Evolutionary conservation across 2,797 vertebrate genomes (phyloP), one percentile per base, ranked within the genome.

Genomic region (Peromyscus attwateri): DNA sequence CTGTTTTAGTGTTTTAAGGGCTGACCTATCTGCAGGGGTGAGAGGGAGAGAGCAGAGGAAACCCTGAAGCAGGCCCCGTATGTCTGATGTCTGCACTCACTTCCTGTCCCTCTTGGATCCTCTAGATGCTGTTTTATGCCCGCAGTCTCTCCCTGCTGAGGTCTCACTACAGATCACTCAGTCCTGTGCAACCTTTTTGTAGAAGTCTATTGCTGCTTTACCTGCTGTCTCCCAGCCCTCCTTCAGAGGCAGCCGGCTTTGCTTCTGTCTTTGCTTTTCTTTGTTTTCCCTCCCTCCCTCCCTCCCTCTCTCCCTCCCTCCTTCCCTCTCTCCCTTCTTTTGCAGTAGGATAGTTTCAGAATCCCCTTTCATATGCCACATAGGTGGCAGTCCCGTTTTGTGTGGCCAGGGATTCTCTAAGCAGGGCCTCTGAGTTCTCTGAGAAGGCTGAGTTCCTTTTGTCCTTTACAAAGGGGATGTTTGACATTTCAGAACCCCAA

Each of bases 1-100:
- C 64, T 73, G n/a, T 89, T 94, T 95, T 34, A 90, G n/a, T 82
- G 66, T 95, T 79, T 94, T 71, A 31, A 73, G 87, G 6, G 3
- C 43, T 91, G 14, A 83, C 85, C 46, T 95, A 27, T 77, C 46
- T 27, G 37, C n/a, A 4, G 9, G 12, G 83, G 23, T 3, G 43
- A 84, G 34, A 29, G n/a, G 25, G 25, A 34, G 25, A 60, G 37
- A 21, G 40, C 49, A 75, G 85, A 66, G 90, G 80, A 71, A 88
- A 77, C 60, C 27, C 43, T 62, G 46, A 81, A 70, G 43, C 4
- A 75, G 81, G 43, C 40, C 9, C 46, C 6, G 4, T 29, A 0
- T 71, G 71, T 75, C 71, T 88, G 73, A 0, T 71, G 71, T 75
- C 71, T 88, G 73, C 6, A 27, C 43, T 89, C 62, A 40, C 10